Evolutionary conservation across 2,113 vertebrate genomes (phyloP), one percentile per base, ranked within the genome.

Genomic region (Kryptolebias marmoratus): DNA sequence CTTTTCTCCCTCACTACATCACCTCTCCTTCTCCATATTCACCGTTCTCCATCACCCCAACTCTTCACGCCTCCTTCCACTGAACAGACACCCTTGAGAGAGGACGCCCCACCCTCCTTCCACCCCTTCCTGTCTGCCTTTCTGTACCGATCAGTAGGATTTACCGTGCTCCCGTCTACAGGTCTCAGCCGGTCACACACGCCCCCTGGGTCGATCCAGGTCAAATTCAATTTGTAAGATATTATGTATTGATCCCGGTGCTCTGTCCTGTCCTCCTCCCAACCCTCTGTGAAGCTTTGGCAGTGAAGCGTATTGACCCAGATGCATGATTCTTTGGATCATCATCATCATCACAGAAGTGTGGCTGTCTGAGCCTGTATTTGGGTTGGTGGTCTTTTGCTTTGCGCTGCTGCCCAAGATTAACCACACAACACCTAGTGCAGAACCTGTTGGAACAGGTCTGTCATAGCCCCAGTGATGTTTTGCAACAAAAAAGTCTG

Each of bases 201-300:
- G 75, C 89, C 91, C 90, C 88, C 82, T 10, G 83, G 92, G 92
- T 95, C 88, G 91, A 94, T 94, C 87, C 87, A 89, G 93, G 94
- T 95, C 93, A 90, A 94, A 94, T 94, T 94, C 91, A 94, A 95
- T 95, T 94, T 94, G 93, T 94, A 92, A 90, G 93, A 94, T 95
- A 95, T 95, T 95, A 94, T 91, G 85, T 93, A 94, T 94, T 93
- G 94, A 95, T 94, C 91, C 75, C 78, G 53, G 73, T 71, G 80
- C 82, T 67, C 64, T 58, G 68, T 79, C 79, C 81, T 79, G 77
- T 55, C 64, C 60, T 64, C 68, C 73, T 59, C 68, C 80, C 61
- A 59, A 10, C 62, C 68, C 67, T 62, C 67, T 30, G 47, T 32
- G 36, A 71, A 71, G 58, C 80, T 76, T 81, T 84, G 75, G 74